phyloP scores from a whole-genome alignment of 2,113 vertebrate genomes.

The Garra rufa region DNA sequence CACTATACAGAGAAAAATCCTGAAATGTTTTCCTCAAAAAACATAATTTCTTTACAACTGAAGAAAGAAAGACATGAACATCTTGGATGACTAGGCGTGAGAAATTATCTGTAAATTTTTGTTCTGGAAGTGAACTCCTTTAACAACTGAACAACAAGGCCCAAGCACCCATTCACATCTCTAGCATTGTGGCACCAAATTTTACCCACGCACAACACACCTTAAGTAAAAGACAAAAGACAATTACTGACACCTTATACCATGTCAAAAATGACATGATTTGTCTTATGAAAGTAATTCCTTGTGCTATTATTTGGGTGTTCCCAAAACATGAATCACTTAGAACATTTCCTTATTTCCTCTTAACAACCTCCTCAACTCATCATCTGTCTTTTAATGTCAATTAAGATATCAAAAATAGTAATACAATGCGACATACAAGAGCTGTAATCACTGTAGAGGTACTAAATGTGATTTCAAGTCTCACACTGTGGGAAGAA shows the following conservation, averaged over 20 bases:
- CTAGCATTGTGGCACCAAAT: neutral
- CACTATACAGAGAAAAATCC: too few relatives aligned
- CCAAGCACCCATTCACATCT: neutral
- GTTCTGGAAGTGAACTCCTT: too few relatives aligned
- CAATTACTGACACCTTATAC: neutral
- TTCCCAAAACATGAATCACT: constrained; percentile 7
- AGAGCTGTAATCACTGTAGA: neutral
- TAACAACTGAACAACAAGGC: neutral
- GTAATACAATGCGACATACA: neutral
- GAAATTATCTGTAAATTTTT: too few relatives aligned
- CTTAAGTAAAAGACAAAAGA: neutral
- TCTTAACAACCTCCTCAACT: neutral
- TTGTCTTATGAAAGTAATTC: neutral
- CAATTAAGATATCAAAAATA: neutral
- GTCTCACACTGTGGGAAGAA: neutral
- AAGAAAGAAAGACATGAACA: too few relatives aligned
- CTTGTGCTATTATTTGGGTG: constrained; percentile 16
- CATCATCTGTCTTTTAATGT: neutral
- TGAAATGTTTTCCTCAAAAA: too few relatives aligned
- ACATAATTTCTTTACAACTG: too few relatives aligned
- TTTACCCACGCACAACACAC: neutral
- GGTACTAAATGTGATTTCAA: neutral
- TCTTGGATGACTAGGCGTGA: too few relatives aligned
- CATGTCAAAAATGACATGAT: neutral
- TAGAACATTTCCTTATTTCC: neutral